Evolutionary conservation across 2,888 invertebrate genomes (phyloP), one percentile per base, ranked within the genome.

Genomic region (Sthenelais limicola): DNA sequence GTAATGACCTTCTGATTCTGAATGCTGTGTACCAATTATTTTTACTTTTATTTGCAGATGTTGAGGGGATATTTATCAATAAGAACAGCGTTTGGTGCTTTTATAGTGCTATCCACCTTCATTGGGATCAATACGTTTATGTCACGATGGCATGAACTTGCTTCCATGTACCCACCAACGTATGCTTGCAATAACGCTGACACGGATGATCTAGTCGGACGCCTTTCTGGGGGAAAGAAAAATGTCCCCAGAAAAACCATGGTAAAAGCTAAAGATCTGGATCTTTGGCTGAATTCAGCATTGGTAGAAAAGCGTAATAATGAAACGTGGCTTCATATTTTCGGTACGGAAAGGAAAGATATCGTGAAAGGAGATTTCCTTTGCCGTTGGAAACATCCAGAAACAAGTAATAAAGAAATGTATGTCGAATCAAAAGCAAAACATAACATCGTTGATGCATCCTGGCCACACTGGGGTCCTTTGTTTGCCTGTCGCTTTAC

Each of bases 381-480:
- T 26, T 62, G 62, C 24, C 62, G 62, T 38, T 62, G 62, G 62
- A 1, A 26, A 9, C 43, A 62, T 24, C 3, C 26, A 15, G 18
- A 21, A 1, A 18, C n/a, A 1, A 43, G 18, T 2, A 33, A 32
- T 32, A 18, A 49, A 18, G 70, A n/a, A 12, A 15, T n/a, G 18
- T 32, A 51, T 24, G 32, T 68, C 12, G 51, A 48, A 21, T 38
- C 56, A 7, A 32, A 33, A 26, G 54, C 70, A 9, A 52, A 54
- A 35, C 52, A 54, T 26, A 51, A 15, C 4, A 32, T 70, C 4
- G 54, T 75, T 3, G 73, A 75, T 43, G 21, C 43, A 30, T n/a
- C 35, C 33, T 75, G 75, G 75, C 75, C 75, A n/a, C 47, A 73
- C 24, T 73, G 73, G 75, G 67, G 71, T 15, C 68, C 51, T 12